phyloP scores from a whole-genome alignment of 2,113 vertebrate species.

The Oophaga pumilio region DNA sequence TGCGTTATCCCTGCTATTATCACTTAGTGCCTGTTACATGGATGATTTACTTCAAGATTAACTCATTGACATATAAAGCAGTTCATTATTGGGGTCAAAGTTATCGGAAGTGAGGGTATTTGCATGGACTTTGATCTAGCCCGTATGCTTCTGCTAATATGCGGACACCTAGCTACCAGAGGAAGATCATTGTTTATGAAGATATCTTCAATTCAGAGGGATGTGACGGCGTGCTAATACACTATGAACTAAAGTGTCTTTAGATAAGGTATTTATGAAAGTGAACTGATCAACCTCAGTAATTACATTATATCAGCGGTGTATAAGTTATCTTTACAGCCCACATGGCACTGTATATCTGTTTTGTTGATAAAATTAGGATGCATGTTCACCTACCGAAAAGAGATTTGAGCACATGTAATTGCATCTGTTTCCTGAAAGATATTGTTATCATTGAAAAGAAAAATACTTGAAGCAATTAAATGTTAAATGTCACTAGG shows the following conservation, averaged over 20 bases:
- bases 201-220: slow-evolving; percentile 1
- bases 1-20: not conserved
- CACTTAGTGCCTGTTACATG: not conserved
- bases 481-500: not conserved
- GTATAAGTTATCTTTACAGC: slow-evolving; percentile 8
- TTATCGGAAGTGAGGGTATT: slow-evolving; percentile 9
- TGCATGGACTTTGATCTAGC: slow-evolving; percentile 3
- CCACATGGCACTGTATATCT: not conserved
- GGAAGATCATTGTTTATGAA: slow-evolving; percentile 12
- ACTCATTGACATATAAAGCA: not conserved
- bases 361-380: not conserved
- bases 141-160: not conserved
- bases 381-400: not conserved
- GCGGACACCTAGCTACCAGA: not conserved
- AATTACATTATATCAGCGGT: not conserved
- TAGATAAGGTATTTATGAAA: not conserved
- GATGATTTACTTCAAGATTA: slow-evolving; percentile 30
- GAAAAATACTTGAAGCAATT: not conserved
- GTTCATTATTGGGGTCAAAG: slow-evolving; percentile 16
- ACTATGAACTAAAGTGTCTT: not conserved
- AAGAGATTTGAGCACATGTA: not conserved
- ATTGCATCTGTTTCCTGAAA: not conserved
- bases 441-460: no score
- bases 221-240: not conserved
- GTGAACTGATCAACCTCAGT: not conserved